Base-by-base conservation (phyloP, 2,888 invertebrate species). In the Selenia dentaria region DNA sequence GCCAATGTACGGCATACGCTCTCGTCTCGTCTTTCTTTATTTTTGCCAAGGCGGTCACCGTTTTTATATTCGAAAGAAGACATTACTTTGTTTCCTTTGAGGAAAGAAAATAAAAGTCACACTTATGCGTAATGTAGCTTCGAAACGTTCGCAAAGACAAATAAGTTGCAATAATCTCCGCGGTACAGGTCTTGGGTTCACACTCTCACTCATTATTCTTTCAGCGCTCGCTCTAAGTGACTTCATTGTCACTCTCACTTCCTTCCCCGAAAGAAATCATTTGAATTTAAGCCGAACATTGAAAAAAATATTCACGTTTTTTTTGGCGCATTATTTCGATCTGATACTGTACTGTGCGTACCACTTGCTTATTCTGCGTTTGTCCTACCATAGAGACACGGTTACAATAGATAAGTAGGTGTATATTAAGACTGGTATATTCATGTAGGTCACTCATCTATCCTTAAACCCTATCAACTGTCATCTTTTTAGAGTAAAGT, bases 231-330 rank as follows among this genome's bases (percentile, higher is more conserved):
- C 64, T 72, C 71, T 77, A 79, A 83, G 76, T 79, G 79, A 81
- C 79, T 83, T 77, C 79, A 79, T 79, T 79, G 78, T 74, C 79
- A 74, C 77, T 74, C 70, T 74, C 74, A 77, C 80, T 85, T 86
- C 82, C 84, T 82, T 83, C 80, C 80, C 63, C 55, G 54, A 70
- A 68, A 69, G 72, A 77, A 79, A 83, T 77, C 74, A 83, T 83
- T 83, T 79, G 73, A 77, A 76, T 79, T 79, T 78, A 70, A 65
- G 68, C 57, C 58, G 66, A 67, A 68, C 72, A 74, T 74, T 75
- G 70, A 74, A 3, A 6, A 74, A 53, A 74, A 76, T 71, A 68
- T 68, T 74, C 65, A 63, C 67, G 65, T 16, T 68, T 67, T 64
- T 67, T 51, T 29, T 28, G 45, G 24, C n/a, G 40, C 16, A 5